These are phyloP conservation scores for Drosophila paulistorum DNA, from an alignment of 1,140 invertebrate species.

Conservation along the genomic window DNA sequence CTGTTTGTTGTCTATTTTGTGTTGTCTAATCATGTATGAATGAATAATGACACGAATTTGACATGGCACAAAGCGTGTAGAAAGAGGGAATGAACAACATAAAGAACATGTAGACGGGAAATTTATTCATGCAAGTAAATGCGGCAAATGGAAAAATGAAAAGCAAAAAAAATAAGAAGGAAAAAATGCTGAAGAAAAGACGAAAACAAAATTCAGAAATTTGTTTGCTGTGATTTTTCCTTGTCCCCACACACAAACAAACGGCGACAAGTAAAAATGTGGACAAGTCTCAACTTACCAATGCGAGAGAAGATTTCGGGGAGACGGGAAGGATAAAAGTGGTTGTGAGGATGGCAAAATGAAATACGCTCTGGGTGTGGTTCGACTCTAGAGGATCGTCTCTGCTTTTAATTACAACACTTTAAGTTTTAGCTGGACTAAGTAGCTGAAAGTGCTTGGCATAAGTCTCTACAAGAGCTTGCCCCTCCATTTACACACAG, in stretches of 20 bases:
- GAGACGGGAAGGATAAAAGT: neutral
- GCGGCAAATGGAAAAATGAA: conserved; percentile 48
- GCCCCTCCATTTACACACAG: neutral
- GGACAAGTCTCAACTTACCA: conserved; percentile 32
- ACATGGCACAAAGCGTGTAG: conserved; percentile 68
- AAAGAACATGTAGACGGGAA: conserved; percentile 67
- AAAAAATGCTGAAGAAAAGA: conserved; percentile 6
- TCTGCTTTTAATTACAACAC: conserved; percentile 73
- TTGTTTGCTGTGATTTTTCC: conserved; percentile 49
- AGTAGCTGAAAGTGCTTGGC: conserved; percentile 53
- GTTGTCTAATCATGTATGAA: conserved; percentile 81
- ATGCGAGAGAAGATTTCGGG: neutral
- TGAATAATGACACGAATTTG: conserved; percentile 82
- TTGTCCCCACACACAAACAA: conserved; percentile 1
- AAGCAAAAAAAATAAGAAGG: conserved; percentile 18
- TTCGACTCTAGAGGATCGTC: conserved; percentile 20
- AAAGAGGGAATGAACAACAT: conserved; percentile 31
- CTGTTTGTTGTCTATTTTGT: conserved; percentile 51
- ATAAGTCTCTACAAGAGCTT: conserved; percentile 20
- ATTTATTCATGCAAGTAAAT: conserved; percentile 81
- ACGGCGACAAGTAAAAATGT: conserved; percentile 28
- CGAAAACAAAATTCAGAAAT: conserved; percentile 15
- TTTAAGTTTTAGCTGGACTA: conserved; percentile 45
- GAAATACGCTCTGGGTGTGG: conserved; percentile 13
- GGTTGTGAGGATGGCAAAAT: conserved; percentile 14